Evolutionary conservation across 2,888 invertebrate species (phyloP), one percentile per base, ranked within the genome.

Genomic region (Diadegma fenestrale): DNA sequence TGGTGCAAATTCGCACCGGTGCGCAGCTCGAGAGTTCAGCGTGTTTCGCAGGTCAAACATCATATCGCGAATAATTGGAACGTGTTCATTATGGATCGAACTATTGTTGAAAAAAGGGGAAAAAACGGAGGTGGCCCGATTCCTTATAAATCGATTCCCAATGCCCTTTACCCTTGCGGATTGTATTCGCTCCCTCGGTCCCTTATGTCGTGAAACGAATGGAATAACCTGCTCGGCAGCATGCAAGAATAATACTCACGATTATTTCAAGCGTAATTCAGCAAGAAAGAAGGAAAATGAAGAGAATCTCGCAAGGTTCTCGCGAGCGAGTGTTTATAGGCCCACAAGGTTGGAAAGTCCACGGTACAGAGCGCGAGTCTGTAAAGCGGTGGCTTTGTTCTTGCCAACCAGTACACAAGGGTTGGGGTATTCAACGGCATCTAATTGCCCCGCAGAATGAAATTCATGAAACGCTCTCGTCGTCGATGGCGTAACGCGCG

Each of bases 361-460:
- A 7, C 33, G 63, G 17, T 41, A 41, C 6, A 45, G 63, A 73
- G 76, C 3, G 19, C 3, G 19, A 63, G 30, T 19, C 64, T 12
- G 14, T 33, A 17, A 72, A 72, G 73, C 48, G 73, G 51, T 68
- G 73, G 69, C 78, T 82, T 85, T 85, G 82, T 82, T 78, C 75
- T 63, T 26, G 51, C 8, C 1, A 26, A 19, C 6, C 8, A 37
- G 37, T 37, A 37, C 8, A 58, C 14, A 43, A 78, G 68, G 66
- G 75, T 76, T 41, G n/a, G 37, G 43, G 78, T 75, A 82, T 85
- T 85, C 82, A 85, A 79, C 75, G 26, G 78, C 61, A 78, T 45
- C 78, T 85, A 85, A 85, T 82, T 85, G 73, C 75, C 75, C 79
- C 64, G 45, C 63, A 78, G 79, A 85, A 75, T 85, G 78, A 82